Conservation (phyloP, 2,888 invertebrate genomes). For the Latrodectus hesperus region DNA sequence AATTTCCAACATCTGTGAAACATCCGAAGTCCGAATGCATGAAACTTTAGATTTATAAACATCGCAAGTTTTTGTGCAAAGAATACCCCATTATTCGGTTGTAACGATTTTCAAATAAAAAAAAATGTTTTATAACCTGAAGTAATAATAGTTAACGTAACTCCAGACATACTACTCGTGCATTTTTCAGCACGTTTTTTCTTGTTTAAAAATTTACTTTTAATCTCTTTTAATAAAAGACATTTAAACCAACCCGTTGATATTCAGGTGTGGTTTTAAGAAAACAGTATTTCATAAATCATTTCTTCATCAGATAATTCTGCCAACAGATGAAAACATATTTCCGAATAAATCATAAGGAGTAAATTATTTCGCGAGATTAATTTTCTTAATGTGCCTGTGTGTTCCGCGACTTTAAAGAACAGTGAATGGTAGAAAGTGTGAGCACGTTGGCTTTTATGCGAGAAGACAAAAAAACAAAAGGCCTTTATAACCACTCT, state of each 20-base stretch:
- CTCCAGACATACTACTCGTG: too few relatives aligned
- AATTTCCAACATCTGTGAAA: too few relatives aligned
- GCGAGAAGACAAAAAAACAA: not conserved
- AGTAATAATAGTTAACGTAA: too few relatives aligned
- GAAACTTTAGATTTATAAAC: too few relatives aligned
- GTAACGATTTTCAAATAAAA: too few relatives aligned
- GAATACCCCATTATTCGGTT: too few relatives aligned
- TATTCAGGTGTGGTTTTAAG: not conserved
- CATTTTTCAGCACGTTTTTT: too few relatives aligned
- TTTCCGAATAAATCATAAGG: not conserved
- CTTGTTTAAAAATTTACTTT: too few relatives aligned
- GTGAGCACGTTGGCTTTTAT: too few relatives aligned
- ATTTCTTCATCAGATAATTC: not conserved
- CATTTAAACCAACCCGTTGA: not conserved
- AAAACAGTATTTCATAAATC: not conserved
- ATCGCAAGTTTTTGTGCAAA: too few relatives aligned
- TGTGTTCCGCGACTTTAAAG: not conserved
- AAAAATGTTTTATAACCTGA: too few relatives aligned
- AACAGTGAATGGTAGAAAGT: not conserved
- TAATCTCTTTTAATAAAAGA: not conserved
- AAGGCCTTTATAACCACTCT: not conserved
- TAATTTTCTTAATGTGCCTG: constrained; percentile 1
- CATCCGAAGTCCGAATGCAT: too few relatives aligned
- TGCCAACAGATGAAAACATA: not conserved
- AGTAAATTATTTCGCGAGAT: not conserved